Base-by-base conservation (phyloP, 2,113 vertebrate genomes). In the Sinocyclocheilus anshuiensis region DNA sequence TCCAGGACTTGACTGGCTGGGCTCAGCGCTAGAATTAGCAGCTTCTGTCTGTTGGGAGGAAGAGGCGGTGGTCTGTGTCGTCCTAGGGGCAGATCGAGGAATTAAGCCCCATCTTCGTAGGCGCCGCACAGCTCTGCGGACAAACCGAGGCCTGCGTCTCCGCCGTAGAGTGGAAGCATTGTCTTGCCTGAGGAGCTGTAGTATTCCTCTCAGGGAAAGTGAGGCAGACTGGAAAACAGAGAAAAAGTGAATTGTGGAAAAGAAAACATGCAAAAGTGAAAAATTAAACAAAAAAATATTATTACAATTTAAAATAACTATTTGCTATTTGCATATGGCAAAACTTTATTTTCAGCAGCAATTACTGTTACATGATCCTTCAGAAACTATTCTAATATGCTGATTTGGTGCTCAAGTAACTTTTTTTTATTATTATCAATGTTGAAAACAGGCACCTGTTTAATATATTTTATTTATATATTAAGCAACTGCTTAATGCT, bases 141-240 rank as follows among this genome's bases (percentile, higher is more conserved):
- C 24, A 2, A 96, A 94, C 1, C 96, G 93, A 1, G 95, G 95
- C 1, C 96, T 90, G 42, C 95, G 96, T 7, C 93, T 90, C 55
- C 96, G 95, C 75, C 93, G 94, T 0, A 93, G 90, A 15, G 93
- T 91, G 88, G 87, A 92, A 79, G 91, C 92, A 0, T 95, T 94
- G 45, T 97, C 96, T 77, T 97, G 96, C 13, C 96, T 95, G 48
- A 97, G 93, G 24, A 97, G 94, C 89, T 97, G 97, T 1, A 97
- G 94, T 33, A 97, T 94, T 39, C 96, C 96, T 75, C 97, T 94
- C 83, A 98, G 93, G 83, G 96, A 96, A 11, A 98, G 94, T 45
- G 97, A 92, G 0, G 96, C 96, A 24, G 95, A 93, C 97, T 98
- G 87, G 29, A 39, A 67, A 39, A 39, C n/a, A 67, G 15, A 71